Evolutionary conservation across 2,113 vertebrate genomes (phyloP).

Genomic region (Natator depressus): DNA sequence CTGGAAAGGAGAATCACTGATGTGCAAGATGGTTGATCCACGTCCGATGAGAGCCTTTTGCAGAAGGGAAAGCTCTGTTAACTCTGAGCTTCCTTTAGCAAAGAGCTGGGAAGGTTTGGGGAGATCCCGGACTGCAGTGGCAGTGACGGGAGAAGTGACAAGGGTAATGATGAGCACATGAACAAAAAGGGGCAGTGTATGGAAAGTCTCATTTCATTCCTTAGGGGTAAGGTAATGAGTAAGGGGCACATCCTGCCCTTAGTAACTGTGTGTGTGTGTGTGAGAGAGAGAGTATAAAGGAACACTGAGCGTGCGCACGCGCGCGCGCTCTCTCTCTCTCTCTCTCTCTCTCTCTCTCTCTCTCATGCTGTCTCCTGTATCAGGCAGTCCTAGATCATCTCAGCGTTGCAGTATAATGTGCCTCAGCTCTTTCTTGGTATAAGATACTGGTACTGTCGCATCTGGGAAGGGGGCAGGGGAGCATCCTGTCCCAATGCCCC

Average conservation of each 20-base stretch:
- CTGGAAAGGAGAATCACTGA: accelerated
- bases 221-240: background rate
- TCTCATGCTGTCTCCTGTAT: background rate
- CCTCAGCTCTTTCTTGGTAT: background rate
- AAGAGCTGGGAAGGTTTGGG: background rate
- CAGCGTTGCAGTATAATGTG: background rate
- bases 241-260: too few species aligned
- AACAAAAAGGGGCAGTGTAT: accelerated
- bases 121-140: background rate
- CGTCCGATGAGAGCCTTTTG: background rate
- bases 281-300: accelerated
- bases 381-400: background rate
- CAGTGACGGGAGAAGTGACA: accelerated
- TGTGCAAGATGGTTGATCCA: background rate
- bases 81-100: background rate
- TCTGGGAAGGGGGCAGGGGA: too few species aligned
- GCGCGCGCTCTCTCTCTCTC: too few species aligned
- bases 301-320: background rate
- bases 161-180: background rate
- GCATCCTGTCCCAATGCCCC: too few species aligned
- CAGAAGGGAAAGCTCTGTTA: background rate
- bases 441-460: background rate
- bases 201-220: background rate
- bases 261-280: background rate
- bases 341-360: too few species aligned